These are phyloP conservation scores for Gobio occitaniae DNA, from an alignment of 2,797 vertebrate genomes.

Conservation along the genomic window DNA sequence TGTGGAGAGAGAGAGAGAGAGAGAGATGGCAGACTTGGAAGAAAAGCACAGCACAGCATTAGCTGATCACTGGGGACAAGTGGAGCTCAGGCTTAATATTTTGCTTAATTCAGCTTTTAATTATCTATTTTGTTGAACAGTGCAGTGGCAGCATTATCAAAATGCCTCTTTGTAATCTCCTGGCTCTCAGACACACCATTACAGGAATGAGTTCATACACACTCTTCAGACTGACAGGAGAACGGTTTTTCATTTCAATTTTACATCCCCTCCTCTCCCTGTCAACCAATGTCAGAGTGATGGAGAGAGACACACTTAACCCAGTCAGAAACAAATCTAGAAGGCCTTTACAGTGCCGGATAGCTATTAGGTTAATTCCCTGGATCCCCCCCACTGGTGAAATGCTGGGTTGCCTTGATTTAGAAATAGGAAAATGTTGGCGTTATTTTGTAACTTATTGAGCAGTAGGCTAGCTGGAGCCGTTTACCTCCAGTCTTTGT, in stretches of 20 bases:
- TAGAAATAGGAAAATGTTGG: too few relatives aligned
- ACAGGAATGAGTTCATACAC: conserved; percentile 66
- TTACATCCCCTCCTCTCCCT: conserved; percentile 34
- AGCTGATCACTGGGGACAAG: conserved; percentile 32
- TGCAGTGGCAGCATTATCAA: conserved; percentile 67
- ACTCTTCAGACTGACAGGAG: conserved; percentile 45
- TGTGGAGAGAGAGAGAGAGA: background rate
- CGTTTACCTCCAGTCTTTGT: too few relatives aligned
- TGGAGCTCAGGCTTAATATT: conserved; percentile 38
- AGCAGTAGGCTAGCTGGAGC: too few relatives aligned
- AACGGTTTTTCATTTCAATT: conserved; percentile 50
- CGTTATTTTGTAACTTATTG: too few relatives aligned
- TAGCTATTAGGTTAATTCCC: conserved; percentile 11
- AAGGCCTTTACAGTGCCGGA: background rate
- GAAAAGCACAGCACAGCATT: conserved; percentile 32
- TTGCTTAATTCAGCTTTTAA: conserved; percentile 60
- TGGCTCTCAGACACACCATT: conserved; percentile 61
- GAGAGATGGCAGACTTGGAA: conserved; percentile 25
- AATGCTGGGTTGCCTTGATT: conserved; percentile 9
- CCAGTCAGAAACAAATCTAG: conserved; percentile 27
- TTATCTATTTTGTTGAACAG: conserved; percentile 67
- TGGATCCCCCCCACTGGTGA: background rate
- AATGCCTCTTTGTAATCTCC: conserved; percentile 66
- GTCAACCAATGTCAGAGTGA: conserved; percentile 24
- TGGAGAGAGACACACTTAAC: conserved; percentile 28